A percentile compares a stretch with the other conserved stretches of the same genome.
Evolutionary conservation across 2,113 vertebrate species (phyloP).

Genomic region (Indicator indicator): DNA sequence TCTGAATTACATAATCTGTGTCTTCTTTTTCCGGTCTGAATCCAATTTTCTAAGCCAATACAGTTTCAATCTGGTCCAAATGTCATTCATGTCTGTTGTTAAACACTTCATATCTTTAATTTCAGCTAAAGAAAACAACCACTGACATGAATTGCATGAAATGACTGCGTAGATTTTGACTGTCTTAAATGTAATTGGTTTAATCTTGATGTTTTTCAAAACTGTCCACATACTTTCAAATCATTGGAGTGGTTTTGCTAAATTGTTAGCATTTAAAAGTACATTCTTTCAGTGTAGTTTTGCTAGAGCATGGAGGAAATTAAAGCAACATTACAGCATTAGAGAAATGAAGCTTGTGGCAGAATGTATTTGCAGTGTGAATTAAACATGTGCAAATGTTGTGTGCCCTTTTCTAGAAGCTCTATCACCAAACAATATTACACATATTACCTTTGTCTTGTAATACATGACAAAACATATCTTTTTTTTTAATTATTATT

Average conservation of each 20-base stretch:
- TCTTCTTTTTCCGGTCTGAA: not conserved
- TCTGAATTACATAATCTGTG: not conserved
- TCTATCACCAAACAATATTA: not conserved
- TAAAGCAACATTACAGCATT: not conserved
- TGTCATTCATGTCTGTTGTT: not conserved
- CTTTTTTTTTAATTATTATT: not conserved
- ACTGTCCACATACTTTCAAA: not conserved
- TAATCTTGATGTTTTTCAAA: not conserved
- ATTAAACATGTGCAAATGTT: not conserved
- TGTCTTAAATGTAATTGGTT: not conserved
- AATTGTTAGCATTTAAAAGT: not conserved
- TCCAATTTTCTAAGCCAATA: not conserved
- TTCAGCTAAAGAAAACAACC: not conserved
- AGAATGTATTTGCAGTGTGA: not conserved
- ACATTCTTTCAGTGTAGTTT: not conserved
- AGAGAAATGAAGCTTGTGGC: not conserved
- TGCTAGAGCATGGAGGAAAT: not conserved
- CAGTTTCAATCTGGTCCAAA: not conserved
- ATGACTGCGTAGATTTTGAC: not conserved
- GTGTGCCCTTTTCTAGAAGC: not conserved
- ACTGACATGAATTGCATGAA: not conserved
- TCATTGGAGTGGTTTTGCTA: not conserved
- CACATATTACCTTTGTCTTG: not conserved
- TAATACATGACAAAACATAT: not conserved
- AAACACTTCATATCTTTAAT: slow-evolving; percentile 23